Evolutionary conservation across 2,888 invertebrate genomes (phyloP), one percentile per base, ranked within the genome.

Genomic region (Antitype chi): DNA sequence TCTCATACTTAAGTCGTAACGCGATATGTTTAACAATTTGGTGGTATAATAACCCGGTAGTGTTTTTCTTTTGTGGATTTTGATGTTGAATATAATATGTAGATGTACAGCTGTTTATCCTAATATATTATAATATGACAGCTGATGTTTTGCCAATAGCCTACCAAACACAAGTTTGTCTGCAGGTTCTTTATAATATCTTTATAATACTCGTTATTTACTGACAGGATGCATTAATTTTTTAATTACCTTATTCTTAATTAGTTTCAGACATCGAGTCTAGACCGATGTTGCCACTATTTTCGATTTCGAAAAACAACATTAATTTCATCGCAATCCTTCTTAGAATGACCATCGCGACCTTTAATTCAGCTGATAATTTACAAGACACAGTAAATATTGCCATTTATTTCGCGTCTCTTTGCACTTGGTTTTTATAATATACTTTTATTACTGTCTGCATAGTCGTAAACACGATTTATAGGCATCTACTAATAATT

Each of bases 401-500:
- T 63, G 59, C 70, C 38, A 75, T 79, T 82, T 73, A 81, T 81
- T 86, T 74, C 67, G 32, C 66, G 57, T 80, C 66, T 81, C 71
- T 84, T 76, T 88, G 80, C 87, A 84, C 77, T 88, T 82, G 72
- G 66, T 59, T 79, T 86, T 86, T 83, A 85, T 84, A 74, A 80
- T 79, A 88, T 60, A 83, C 49, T 82, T 87, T 88, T 87, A 87
- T 88, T 81, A 81, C 84, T 52, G 23, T 67, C 69, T 73, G 80
- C 59, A 23, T 55, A 69, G 72, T 81, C 80, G 86, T 88, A 86
- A 88, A 87, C 25, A 32, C 63, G 69, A 84, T 87, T 87, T 88
- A 87, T 88, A 80, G 82, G 59, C 59, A 69, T 79, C 80, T 84
- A 81, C 70, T 64, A 80, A 80, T 81, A 78, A 74, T 76, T 70